A percentile compares a stretch with the other conserved stretches of the same genome.
phyloP scores from a whole-genome alignment of 2,113 vertebrate species.

The Meleagris gallopavo region DNA sequence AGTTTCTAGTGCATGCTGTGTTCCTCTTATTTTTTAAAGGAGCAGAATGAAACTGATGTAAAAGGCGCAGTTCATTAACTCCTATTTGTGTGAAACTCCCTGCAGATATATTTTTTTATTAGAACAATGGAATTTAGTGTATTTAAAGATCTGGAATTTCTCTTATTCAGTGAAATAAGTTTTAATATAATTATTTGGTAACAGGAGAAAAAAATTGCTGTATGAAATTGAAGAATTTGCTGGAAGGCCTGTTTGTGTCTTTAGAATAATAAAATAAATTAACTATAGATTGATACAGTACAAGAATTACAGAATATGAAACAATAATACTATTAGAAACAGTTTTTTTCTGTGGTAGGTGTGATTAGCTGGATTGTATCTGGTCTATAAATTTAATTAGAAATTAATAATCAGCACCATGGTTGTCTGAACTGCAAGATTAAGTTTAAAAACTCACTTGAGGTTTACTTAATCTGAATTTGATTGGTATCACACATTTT shows the following conservation, averaged over 20 bases:
- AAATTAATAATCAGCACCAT: background rate
- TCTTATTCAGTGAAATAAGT: background rate
- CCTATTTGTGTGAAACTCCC: background rate
- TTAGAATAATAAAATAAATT: background rate
- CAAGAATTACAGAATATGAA: background rate
- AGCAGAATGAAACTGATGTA: background rate
- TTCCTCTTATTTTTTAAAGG: background rate
- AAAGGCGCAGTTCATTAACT: background rate
- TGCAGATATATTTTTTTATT: background rate
- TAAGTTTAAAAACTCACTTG: background rate
- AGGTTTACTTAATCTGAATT: background rate
- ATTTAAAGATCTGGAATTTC: background rate
- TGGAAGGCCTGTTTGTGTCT: background rate
- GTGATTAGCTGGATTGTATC: background rate
- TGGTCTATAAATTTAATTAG: background rate
- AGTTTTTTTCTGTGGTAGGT: background rate
- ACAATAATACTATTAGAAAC: background rate
- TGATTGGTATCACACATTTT: background rate
- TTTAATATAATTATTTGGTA: slow-evolving; percentile 8
- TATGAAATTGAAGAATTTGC: background rate
- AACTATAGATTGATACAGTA: background rate
- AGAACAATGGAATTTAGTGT: background rate
- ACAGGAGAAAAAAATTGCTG: background rate
- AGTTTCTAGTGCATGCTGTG: background rate
- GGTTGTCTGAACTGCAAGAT: background rate